Conservation (phyloP, 2,888 invertebrate genomes). For the Slavum lentiscoides region DNA sequence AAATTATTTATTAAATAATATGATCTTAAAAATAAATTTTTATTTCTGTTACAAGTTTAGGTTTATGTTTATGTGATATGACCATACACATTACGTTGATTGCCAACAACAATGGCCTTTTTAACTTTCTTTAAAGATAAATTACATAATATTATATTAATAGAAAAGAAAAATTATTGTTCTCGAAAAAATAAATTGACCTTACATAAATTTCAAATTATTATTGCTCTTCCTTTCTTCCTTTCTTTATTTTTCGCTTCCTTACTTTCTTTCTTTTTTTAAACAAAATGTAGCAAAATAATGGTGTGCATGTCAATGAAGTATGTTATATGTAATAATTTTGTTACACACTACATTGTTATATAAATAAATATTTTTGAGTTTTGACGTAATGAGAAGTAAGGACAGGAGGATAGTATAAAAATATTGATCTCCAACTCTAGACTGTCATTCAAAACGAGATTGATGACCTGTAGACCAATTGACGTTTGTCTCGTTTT, state of each 20-base stretch:
- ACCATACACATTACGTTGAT: background rate
- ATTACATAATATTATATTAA: background rate
- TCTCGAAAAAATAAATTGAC: background rate
- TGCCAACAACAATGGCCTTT: background rate
- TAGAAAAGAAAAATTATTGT: background rate
- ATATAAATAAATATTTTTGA: conserved; percentile 6
- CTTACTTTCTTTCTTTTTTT: background rate
- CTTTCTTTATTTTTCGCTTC: background rate
- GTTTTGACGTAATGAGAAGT: conserved; percentile 19
- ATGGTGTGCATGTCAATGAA: background rate
- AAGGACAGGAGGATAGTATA: background rate
- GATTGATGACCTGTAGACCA: conserved; percentile 21
- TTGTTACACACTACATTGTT: background rate
- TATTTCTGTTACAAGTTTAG: background rate
- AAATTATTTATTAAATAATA: background rate
- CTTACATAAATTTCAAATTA: conserved; percentile 6
- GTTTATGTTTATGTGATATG: background rate
- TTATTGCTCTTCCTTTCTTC: background rate
- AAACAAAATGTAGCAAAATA: background rate
- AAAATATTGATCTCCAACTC: conserved; percentile 26
- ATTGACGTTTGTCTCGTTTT: conserved; percentile 42
- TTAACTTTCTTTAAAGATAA: background rate
- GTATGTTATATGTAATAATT: too few relatives aligned
- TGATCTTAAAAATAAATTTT: background rate
- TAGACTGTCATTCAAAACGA: conserved; percentile 12